These are phyloP conservation scores for Netelia fuscicornis DNA, from an alignment of 2,888 invertebrate genomes.

Conservation along the genomic window DNA sequence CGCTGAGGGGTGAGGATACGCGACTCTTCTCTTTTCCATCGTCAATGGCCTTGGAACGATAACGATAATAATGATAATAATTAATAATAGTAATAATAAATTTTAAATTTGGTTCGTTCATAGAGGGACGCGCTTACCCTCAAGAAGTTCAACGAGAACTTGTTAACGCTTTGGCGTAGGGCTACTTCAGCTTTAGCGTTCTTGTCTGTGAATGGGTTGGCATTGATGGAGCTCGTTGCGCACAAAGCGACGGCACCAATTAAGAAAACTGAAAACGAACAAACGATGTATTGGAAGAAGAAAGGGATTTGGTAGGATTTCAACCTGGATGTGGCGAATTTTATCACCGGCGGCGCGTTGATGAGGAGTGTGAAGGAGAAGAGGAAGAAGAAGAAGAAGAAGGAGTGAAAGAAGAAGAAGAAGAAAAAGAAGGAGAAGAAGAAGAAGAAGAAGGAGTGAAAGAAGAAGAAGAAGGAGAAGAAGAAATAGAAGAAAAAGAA, in stretches of 20 bases:
- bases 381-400: not conserved
- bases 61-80: constrained; percentile 32
- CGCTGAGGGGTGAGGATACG: constrained; percentile 82
- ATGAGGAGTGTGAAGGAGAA: not conserved
- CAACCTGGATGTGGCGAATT: not conserved
- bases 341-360: not conserved
- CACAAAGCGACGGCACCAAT: constrained; percentile 51
- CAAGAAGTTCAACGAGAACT: constrained; percentile 51
- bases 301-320: not conserved
- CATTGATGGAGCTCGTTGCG: constrained; percentile 45
- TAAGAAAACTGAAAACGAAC: constrained; percentile 55
- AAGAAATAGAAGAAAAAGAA: too few species aligned
- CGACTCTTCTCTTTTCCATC: constrained; percentile 72
- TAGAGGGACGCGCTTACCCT: constrained; percentile 29
- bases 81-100: constrained; percentile 20
- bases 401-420: too few species aligned
- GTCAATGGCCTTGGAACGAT: constrained; percentile 70
- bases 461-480: too few species aligned
- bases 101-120: too few species aligned
- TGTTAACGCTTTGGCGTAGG: constrained; percentile 43
- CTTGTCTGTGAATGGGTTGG: constrained; percentile 33
- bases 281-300: not conserved
- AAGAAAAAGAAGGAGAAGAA: too few species aligned
- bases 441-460: too few species aligned
- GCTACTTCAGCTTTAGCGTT: constrained; percentile 4